Percentiles rank a stretch among this genome's conserved stretches.
Evolutionary conservation across 1,140 invertebrate genomes (phyloP).

Genomic region (silkworm (Bombyx mori)): ASM3026992v2 NC_085121.1:8712501-8713000

Average conservation of each 20-base stretch:
- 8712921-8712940: constrained; percentile 54
- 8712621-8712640: constrained; percentile 55
- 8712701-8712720: constrained; percentile 50
- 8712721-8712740: constrained; percentile 58
- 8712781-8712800: constrained; percentile 26
- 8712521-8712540: constrained; percentile 49
- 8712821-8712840: constrained; percentile 41
- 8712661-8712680: constrained; percentile 42
- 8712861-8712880: constrained; percentile 52
- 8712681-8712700: constrained; percentile 58
- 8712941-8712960: constrained; percentile 50
- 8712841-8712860: constrained; percentile 33
- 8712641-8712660: constrained; percentile 61
- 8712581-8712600: constrained; percentile 49
- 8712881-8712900: constrained; percentile 61
- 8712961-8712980: constrained; percentile 56
- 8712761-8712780: constrained; percentile 56
- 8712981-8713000: constrained; percentile 60
- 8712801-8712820: constrained; percentile 58
- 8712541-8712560: constrained; percentile 48
- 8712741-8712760: constrained; percentile 55
- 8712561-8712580: constrained; percentile 57
- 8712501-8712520: constrained; percentile 56
- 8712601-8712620: constrained; percentile 53
- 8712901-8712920: constrained; percentile 39